These are phyloP conservation scores for Phaethon lepturus DNA, from an alignment of 2,113 vertebrate species.

Conservation along the genomic window DNA sequence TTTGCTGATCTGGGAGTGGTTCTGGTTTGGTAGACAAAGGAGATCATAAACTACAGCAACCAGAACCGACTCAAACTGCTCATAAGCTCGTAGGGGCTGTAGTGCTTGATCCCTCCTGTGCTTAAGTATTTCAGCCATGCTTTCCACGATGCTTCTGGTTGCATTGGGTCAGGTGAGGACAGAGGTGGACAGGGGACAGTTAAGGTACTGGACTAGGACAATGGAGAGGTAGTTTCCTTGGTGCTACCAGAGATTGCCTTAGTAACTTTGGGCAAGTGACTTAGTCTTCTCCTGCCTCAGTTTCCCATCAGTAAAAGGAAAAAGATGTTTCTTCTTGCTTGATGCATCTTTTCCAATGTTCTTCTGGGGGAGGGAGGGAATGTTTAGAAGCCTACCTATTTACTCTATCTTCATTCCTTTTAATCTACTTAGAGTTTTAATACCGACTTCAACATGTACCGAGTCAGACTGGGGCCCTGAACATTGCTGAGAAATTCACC, in stretches of 20 bases:
- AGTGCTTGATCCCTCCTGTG: rapidly evolving
- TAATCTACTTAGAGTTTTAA: background rate
- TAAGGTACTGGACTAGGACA: background rate
- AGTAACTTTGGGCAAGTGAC: background rate
- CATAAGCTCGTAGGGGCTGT: background rate
- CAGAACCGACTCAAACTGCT: background rate
- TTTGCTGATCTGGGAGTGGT: background rate
- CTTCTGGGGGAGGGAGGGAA: background rate
- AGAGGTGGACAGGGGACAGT: background rate
- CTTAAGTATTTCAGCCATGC: background rate
- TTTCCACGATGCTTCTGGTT: background rate
- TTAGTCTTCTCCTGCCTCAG: background rate
- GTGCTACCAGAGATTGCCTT: background rate
- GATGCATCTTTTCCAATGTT: background rate
- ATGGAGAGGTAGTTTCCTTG: background rate
- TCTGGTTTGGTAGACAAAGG: background rate
- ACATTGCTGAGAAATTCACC: background rate
- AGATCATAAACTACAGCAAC: background rate
- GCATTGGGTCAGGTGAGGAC: background rate
- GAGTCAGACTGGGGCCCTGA: background rate
- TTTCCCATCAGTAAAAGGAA: background rate
- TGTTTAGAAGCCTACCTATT: background rate
- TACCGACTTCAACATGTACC: background rate
- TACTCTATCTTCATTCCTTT: background rate
- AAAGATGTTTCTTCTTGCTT: background rate